These are phyloP conservation scores for Muscicapa adusta DNA, from an alignment of 2,113 vertebrate species.

Conservation along the genomic window DNA sequence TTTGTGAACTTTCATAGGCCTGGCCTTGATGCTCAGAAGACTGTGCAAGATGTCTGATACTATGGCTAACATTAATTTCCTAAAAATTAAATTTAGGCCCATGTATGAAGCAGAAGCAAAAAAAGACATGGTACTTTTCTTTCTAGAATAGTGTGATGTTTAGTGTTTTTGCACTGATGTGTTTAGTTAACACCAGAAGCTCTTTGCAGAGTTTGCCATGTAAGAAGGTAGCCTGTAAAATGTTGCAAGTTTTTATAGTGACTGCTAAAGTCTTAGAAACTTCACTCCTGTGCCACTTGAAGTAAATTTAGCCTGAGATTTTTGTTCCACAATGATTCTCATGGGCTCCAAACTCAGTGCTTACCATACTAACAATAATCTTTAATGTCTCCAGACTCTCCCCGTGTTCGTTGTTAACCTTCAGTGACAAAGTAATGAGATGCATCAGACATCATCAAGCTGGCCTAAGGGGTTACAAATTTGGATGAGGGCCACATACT, in stretches of 20 bases:
- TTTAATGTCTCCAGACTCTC: constrained; percentile 25
- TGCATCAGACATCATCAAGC: constrained; percentile 37
- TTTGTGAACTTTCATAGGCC: not conserved
- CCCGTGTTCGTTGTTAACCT: not conserved
- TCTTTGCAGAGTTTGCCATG: not conserved
- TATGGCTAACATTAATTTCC: not conserved
- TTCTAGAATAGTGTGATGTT: not conserved
- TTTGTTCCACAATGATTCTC: not conserved
- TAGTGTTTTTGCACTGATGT: not conserved
- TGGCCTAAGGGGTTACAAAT: constrained; percentile 60
- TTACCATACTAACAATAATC: not conserved
- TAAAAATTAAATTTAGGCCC: not conserved
- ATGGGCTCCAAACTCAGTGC: not conserved
- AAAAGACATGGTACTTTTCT: not conserved
- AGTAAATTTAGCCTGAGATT: not conserved
- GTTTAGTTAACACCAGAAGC: not conserved
- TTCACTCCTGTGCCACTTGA: not conserved
- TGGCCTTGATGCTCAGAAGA: not conserved
- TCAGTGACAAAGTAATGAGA: constrained; percentile 55
- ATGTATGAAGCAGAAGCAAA: not conserved
- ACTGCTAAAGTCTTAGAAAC: not conserved
- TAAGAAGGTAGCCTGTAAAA: not conserved
- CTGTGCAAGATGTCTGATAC: not conserved
- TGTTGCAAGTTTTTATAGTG: not conserved
- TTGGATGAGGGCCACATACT: constrained; percentile 53